Evolutionary conservation across 2,113 vertebrate species (phyloP).

Genomic region (Caloenas nicobarica): DNA sequence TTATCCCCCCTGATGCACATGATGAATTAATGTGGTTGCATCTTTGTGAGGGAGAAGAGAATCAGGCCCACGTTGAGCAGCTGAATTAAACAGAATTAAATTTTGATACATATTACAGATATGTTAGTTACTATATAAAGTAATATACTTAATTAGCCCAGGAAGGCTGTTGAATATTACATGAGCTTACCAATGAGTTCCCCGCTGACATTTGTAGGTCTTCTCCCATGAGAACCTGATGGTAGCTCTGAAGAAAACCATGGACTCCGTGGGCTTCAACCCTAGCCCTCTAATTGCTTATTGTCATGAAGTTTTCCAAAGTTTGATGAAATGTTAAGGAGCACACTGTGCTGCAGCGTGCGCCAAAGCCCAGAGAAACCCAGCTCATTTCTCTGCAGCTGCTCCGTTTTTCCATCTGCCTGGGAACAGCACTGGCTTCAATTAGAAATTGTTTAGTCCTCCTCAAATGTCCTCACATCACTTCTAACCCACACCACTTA

Average conservation of each 20-base stretch:
- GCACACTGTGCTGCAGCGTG: not conserved
- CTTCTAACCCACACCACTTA: not conserved
- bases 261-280: not conserved
- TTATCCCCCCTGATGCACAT: not conserved
- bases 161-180: conserved; percentile 63
- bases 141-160: conserved; percentile 57
- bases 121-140: conserved; percentile 49
- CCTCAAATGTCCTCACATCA: not conserved
- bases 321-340: not conserved
- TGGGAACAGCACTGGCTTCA: not conserved
- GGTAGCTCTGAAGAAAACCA: not conserved
- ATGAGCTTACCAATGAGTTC: conserved; percentile 27
- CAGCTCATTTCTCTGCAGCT: not conserved
- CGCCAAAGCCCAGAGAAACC: not conserved
- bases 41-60: not conserved
- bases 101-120: conserved; percentile 16
- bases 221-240: not conserved
- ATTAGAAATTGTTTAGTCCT: not conserved
- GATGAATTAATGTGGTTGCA: not conserved
- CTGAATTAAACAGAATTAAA: conserved; percentile 43
- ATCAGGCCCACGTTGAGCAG: not conserved
- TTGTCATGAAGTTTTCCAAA: not conserved
- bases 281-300: not conserved
- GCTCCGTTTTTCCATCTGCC: not conserved
- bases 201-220: conserved; percentile 46